Evolutionary conservation across 2,113 vertebrate species (phyloP), one percentile per base, ranked within the genome.

Genomic region (Lanius ludovicianus): DNA sequence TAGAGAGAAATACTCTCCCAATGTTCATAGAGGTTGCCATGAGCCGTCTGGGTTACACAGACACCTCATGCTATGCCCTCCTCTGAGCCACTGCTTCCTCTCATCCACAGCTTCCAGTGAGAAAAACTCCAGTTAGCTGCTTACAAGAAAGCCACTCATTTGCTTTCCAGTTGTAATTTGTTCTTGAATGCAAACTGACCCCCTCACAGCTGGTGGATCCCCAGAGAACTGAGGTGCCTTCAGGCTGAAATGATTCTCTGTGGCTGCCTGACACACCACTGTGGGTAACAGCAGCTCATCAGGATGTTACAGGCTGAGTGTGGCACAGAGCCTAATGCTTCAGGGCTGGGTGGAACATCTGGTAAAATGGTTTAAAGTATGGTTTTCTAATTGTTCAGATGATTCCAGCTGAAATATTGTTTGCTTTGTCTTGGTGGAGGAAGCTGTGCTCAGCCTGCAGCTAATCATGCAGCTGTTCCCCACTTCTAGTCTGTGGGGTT

Each of bases 381-480:
- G 37, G 62, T 49, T 84, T 83, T 73, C 37, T 92, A 63, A 77
- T 73, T 70, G 76, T 74, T 88, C 23, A 31, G 59, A 62, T 90
- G 16, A 80, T 83, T 90, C 63, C 91, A 89, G 76, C 55, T 90
- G 94, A 81, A 89, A 56, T 68, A 50, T 8, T 59, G 24, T 74
- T 95, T 90, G 64, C 71, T 63, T 70, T 75, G n/a, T 67, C 79
- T 88, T 83, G 79, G n/a, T 93, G 79, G 76, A 93, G 15, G 75
- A 86, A 47, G 80, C 73, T 75, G 83, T 73, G 73, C 67, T 69
- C 33, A 60, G 79, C 68, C 53, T 90, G 84, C 33, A 78, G 75
- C 33, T 90, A 69, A 77, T 69, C 19, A 12, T 41, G 41, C 65
- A 83, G 57, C 44, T 90, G 64, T 89, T 89, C 62, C 57, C 41